Evolutionary conservation across 2,113 vertebrate species (phyloP).

Genomic region (Quiscalus mexicanus): DNA sequence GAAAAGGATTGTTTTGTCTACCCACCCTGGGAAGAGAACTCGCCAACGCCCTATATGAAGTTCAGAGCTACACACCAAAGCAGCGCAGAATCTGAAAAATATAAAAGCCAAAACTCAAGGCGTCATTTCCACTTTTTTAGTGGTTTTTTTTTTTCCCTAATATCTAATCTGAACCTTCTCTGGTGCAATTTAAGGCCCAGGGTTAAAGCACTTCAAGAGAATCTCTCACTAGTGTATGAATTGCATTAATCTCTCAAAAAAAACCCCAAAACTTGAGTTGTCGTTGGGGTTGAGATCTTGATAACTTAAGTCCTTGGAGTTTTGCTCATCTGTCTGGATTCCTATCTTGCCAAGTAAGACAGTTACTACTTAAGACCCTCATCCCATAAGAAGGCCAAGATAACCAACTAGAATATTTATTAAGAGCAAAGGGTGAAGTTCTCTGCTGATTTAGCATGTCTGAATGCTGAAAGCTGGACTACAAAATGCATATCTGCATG

Average conservation of each 20-base stretch:
- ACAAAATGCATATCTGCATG: background rate
- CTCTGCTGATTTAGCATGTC: background rate
- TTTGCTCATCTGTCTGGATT: background rate
- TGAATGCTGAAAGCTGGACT: background rate
- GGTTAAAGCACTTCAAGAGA: background rate
- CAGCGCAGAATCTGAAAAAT: background rate
- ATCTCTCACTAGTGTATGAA: background rate
- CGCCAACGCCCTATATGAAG: background rate
- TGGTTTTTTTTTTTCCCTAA: background rate
- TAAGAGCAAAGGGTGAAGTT: background rate
- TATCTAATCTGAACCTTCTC: background rate
- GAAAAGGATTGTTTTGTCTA: background rate
- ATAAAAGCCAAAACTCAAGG: background rate
- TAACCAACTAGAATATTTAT: background rate
- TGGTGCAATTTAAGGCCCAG: background rate
- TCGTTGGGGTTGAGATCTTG: background rate
- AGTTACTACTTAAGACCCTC: background rate
- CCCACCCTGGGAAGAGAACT: background rate
- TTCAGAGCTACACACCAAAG: background rate
- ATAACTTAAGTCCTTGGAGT: background rate
- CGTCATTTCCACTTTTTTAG: background rate
- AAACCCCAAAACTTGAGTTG: rapidly evolving
- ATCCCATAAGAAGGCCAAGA: background rate
- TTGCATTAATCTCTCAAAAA: background rate
- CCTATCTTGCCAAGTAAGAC: background rate